Evolutionary conservation across 2,113 vertebrate species (phyloP).

Genomic region (Tragelaphus buxtoni): DNA sequence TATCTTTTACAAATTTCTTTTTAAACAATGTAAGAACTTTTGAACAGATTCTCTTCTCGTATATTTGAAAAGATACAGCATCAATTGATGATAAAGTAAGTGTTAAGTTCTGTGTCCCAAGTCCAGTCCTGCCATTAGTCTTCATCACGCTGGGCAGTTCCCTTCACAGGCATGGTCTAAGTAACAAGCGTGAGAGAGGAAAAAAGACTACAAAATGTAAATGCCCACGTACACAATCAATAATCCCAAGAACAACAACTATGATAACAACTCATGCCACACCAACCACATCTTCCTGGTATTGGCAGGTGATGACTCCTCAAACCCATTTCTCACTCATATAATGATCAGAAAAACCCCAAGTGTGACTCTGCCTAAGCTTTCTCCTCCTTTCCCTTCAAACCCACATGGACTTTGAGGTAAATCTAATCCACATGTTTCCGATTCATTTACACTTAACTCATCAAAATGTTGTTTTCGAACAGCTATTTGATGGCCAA

Average conservation of each 20-base stretch:
- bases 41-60: neutral
- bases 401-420: constrained; percentile 43
- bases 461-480: constrained; percentile 69
- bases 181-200: neutral
- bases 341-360: constrained; percentile 40
- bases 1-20: neutral
- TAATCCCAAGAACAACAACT: neutral
- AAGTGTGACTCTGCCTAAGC: constrained; percentile 44
- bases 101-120: neutral
- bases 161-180: neutral
- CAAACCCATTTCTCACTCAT: constrained; percentile 48
- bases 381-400: constrained; percentile 10
- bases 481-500: constrained; percentile 53
- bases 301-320: neutral
- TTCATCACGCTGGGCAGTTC: neutral
- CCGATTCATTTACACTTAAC: constrained; percentile 72
- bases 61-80: neutral
- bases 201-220: neutral
- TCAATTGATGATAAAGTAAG: neutral
- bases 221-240: neutral
- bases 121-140: neutral
- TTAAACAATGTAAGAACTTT: neutral
- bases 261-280: neutral
- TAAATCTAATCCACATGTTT: constrained; percentile 74
- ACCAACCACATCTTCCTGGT: constrained; percentile 13